Percentiles rank a stretch among this genome's conserved stretches.
These are phyloP conservation scores for Petrocephalus microphthalmus DNA, from an alignment of 2,113 vertebrate species.

Conservation along the genomic window DNA sequence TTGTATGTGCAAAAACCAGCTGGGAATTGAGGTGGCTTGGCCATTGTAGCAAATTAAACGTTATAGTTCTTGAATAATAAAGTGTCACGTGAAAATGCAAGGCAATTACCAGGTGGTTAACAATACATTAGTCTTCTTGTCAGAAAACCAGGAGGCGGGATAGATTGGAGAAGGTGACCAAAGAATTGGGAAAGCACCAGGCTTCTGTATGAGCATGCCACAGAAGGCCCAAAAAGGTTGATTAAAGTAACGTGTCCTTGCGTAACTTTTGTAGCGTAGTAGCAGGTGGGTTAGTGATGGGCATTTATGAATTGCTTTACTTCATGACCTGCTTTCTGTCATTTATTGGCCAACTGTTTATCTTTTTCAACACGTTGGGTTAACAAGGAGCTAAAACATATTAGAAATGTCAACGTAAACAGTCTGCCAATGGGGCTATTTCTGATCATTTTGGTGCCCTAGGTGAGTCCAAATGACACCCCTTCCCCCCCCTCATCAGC, in stretches of 20 bases:
- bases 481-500: not conserved
- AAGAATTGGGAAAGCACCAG: not conserved
- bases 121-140: not conserved
- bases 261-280: not conserved
- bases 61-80: not conserved
- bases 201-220: not conserved
- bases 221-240: not conserved
- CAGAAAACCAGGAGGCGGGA: not conserved
- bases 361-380: not conserved
- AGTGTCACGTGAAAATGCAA: not conserved
- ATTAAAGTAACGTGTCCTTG: not conserved
- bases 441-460: not conserved
- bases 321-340: not conserved
- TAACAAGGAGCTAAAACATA: not conserved
- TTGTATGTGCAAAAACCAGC: not conserved
- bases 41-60: not conserved
- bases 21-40: not conserved
- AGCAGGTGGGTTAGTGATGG: not conserved
- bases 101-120: not conserved
- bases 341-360: not conserved
- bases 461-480: not conserved
- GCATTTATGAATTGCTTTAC: not conserved
- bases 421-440: not conserved
- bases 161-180: not conserved
- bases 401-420: not conserved